Evolutionary conservation across 2,797 vertebrate species (phyloP), one percentile per base, ranked within the genome.

Genomic region (Benthosema pterotum): DNA sequence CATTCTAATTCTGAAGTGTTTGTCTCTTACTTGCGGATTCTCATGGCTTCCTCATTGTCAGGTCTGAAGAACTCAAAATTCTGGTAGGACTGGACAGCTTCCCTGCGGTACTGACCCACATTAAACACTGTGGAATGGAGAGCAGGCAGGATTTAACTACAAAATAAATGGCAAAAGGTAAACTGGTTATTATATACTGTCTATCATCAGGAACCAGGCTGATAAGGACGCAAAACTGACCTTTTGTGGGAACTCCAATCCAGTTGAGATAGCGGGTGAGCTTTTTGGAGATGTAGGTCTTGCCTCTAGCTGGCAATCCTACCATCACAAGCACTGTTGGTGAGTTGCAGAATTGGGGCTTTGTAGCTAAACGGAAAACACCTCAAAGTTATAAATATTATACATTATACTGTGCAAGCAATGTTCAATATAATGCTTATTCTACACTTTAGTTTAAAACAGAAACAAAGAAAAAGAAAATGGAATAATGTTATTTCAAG

Each of bases 211-310:
- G 50, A 38, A 18, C 25, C 12, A 16, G 46, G 12, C 47, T 1
- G 48, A n/a, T n/a, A n/a, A 42, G 4, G 19, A 28, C 18, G 13
- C 14, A 15, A 60, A 53, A 69, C 77, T 66, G 64, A 96, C 95
- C 93, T 92, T 94, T 95, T 1, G 96, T 96, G 0, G 94, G 93
- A 50, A 93, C 94, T 13, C 95, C 95, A 19, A 96, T 97, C 95
- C 96, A 97, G 83, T 97, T 97, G 61, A 96, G 93, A 77, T 97
- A 97, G 22, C 94, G 91, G 0, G 96, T 96, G 62, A 97, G 93
- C 75, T 97, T 97, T 64, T 92, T 95, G 63, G 95, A 95, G 79
- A 97, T 97, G 80, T 95, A 96, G 0, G 96, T 97, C 84, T 97
- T 97, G 58, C 96, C 96, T 65, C 95, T 88, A 67, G 95, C 95